Evolutionary conservation across 1,140 invertebrate species (phyloP).

Genomic region (Mesaphorura yosii): DNA sequence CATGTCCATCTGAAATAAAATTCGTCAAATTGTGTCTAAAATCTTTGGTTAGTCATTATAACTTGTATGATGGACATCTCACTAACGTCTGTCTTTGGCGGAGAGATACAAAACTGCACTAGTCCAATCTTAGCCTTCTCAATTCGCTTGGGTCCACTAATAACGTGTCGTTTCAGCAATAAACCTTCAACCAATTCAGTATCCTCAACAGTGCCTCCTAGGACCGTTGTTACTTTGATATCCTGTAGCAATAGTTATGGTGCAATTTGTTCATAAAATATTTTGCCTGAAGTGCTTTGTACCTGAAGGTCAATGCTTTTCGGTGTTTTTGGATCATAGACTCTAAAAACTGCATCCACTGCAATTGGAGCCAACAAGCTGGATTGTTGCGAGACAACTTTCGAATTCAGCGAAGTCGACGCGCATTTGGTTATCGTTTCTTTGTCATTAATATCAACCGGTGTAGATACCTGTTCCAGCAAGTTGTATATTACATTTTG

Average conservation of each 20-base stretch:
- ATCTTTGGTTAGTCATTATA: too few relatives aligned
- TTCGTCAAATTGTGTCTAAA: too few relatives aligned
- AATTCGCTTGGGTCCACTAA: constrained; percentile 80
- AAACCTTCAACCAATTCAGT: constrained; percentile 91
- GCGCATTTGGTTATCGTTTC: constrained; percentile 85
- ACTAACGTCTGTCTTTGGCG: constrained; percentile 95
- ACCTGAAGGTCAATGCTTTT: constrained; percentile 51
- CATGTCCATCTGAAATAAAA: constrained; percentile 81
- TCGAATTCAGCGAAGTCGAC: constrained; percentile 94
- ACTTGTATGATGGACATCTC: too few relatives aligned
- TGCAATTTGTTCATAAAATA: constrained; percentile 1
- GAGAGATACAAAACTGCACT: constrained; percentile 99
- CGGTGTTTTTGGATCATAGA: constrained; percentile 55
- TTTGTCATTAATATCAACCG: constrained; percentile 76
- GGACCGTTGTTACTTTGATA: constrained; percentile 89
- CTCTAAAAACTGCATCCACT: constrained; percentile 88
- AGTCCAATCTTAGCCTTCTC: constrained; percentile 98
- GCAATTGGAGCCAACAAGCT: constrained; percentile 88
- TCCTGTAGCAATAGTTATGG: constrained; percentile 43
- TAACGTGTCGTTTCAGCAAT: constrained; percentile 79
- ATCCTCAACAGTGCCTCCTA: constrained; percentile 96
- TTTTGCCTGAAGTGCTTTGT: constrained; percentile 5
- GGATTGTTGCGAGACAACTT: constrained; percentile 96
- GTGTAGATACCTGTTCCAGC: constrained; percentile 65
- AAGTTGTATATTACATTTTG: background rate